Base-by-base conservation (phyloP, 1,140 invertebrate species). In the Ptiloglossa arizonensis region DNA sequence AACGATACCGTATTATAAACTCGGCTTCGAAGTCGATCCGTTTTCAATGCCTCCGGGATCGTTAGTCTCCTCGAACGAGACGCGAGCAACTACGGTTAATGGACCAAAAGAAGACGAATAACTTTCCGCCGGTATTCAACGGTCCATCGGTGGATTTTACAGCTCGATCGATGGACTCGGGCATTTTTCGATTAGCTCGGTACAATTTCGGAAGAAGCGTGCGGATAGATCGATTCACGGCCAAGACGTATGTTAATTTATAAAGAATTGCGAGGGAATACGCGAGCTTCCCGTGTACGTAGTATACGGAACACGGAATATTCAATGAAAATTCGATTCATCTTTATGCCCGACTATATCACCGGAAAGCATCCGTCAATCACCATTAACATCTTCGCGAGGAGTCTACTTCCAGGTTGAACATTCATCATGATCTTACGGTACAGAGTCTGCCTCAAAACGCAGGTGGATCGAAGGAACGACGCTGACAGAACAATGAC, bases 341-440 rank as follows among this genome's bases (percentile, higher is more conserved):
- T 70, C 44, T 60, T 60, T 50, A n/a, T n/a, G 57, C 29, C 46
- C 50, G 52, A 9, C 52, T 67, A 44, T 41, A 57, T 19, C 29
- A 62, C 63, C 50, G 35, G 15, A 50, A 50, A 32, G 38, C 50
- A 64, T 64, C 78, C 46, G 52, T 68, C 64, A 70, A 62, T 54
- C 46, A 38, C 41, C 59, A 52, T 64, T 69, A 70, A 81, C 70
- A 79, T 81, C 75, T 72, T 64, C 62, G 79, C 54, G 71, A 73
- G 41, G 71, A 64, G 32, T 50, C 59, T 54, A 73, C 60, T 78
- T 54, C 19, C 79, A 59, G 35, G 64, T 78, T 56, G 78, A 68
- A 79, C 59, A 71, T 85, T 76, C 63, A 79, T 81, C 67, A 73
- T 82, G 81, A 76, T 62, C 66, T 44, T 60, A 48, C 71, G 52